Conservation (phyloP, 1,140 invertebrate species). For the Hyles euphorbiae region DNA sequence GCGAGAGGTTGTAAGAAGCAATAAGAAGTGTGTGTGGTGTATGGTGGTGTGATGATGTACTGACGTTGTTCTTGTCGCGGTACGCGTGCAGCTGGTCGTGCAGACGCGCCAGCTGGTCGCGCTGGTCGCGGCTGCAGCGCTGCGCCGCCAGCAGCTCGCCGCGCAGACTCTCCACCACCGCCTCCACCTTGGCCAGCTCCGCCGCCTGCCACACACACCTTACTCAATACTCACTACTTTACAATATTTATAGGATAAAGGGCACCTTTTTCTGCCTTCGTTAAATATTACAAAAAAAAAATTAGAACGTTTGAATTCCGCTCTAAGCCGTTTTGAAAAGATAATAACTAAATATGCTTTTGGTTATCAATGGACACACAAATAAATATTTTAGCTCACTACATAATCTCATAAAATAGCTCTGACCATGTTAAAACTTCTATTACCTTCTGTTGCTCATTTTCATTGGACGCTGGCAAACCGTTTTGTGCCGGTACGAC, state of each 20-base stretch:
- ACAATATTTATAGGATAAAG: too few relatives aligned
- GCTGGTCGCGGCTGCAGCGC: constrained; percentile 47
- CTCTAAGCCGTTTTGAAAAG: too few relatives aligned
- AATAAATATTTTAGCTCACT: too few relatives aligned
- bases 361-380: too few relatives aligned
- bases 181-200: constrained; percentile 54
- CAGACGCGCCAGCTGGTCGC: constrained; percentile 60
- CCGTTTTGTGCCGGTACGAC: constrained; percentile 57
- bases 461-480: constrained; percentile 25
- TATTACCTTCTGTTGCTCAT: constrained; percentile 45
- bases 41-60: constrained; percentile 42
- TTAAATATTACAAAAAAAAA: too few relatives aligned
- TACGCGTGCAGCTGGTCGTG: constrained; percentile 80
- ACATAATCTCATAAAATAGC: too few relatives aligned
- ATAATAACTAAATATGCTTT: too few relatives aligned
- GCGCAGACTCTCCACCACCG: constrained; percentile 54
- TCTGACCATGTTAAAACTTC: too few relatives aligned
- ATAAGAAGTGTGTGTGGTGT: not conserved
- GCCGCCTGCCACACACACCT: constrained; percentile 24
- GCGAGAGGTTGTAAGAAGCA: too few relatives aligned
- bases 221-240: not conserved
- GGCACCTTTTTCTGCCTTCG: too few relatives aligned
- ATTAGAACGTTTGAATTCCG: too few relatives aligned
- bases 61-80: constrained; percentile 86
- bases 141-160: constrained; percentile 50